Evolutionary conservation across 2,797 vertebrate genomes (phyloP).

Genomic region (Xiphorhynchus erythropygius): DNA sequence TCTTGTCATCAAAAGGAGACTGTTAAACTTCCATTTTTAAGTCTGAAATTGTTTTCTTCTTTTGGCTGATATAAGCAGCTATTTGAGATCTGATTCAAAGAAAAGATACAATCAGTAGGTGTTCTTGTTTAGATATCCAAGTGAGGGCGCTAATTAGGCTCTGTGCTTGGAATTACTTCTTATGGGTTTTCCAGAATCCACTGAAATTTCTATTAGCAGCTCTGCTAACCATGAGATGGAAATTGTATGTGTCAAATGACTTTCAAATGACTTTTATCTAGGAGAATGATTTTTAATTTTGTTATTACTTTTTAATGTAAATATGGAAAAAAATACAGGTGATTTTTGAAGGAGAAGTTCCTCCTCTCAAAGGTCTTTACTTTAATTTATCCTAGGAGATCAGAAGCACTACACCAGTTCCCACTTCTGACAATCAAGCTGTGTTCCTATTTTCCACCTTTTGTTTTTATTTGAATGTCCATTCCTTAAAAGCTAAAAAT

Average conservation of each 20-base stretch:
- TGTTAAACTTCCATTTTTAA: neutral
- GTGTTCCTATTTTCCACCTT: neutral
- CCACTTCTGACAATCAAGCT: neutral
- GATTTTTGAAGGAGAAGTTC: neutral
- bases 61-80: neutral
- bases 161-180: neutral
- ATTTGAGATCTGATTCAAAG: neutral
- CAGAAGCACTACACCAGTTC: neutral
- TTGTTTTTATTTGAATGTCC: neutral
- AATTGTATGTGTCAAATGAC: neutral
- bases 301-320: neutral
- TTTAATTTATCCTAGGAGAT: neutral
- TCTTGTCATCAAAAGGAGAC: neutral
- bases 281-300: neutral
- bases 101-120: neutral
- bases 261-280: neutral
- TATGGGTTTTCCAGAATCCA: neutral
- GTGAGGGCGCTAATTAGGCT: neutral
- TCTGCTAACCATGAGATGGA: neutral
- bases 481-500: neutral
- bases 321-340: neutral
- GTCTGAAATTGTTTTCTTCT: neutral
- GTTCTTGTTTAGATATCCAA: neutral
- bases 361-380: neutral
- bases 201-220: neutral